Base-by-base conservation (phyloP, 2,113 vertebrate species). In the Apistogramma diplotaenia region DNA sequence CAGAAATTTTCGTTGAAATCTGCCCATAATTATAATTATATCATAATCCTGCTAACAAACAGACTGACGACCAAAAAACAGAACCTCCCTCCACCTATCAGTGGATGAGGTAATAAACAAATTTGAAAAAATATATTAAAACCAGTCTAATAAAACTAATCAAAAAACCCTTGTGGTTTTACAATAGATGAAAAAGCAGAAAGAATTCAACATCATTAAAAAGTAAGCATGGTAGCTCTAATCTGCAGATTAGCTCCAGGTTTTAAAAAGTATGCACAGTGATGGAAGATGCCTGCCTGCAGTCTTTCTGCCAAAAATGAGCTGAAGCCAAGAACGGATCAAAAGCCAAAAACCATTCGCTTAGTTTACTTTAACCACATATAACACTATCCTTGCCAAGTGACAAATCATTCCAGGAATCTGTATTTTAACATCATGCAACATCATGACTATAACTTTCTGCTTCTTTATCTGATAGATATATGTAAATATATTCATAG, bases 191-290 rank as follows among this genome's bases (percentile, higher is more conserved):
- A 21, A 73, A 60, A 43, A 25, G 33, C 54, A 85, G 67, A 85
- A 74, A 59, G 60, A 70, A 25, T 81, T 71, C 21, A 51, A 74
- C 82, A 58, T 83, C 76, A 87, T 87, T 62, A 83, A 83, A 89
- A 77, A 57, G 59, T 51, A 74, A 79, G 78, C 78, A 33, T 12
- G 10, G 82, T 53, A 27, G 60, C 65, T 29, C 31, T 90, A 86
- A 90, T 85, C 85, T 86, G 65, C n/a, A 51, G 76, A 83, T 92
- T 76, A 86, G 40, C n/a, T 65, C 7, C 19, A 72, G 65, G 8
- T 78, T 86, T 86, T 76, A 29, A 53, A 61, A 72, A 51, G 25
- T 56, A 12, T 51, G 21, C 9, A 40, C 25, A 49, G 43, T 75
- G 61, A 67, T 65, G 55, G 40, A 81, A 83, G 55, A 60, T 27